phyloP scores from a whole-genome alignment of 2,888 invertebrate species.

The Heteromyza rotundicornis region DNA sequence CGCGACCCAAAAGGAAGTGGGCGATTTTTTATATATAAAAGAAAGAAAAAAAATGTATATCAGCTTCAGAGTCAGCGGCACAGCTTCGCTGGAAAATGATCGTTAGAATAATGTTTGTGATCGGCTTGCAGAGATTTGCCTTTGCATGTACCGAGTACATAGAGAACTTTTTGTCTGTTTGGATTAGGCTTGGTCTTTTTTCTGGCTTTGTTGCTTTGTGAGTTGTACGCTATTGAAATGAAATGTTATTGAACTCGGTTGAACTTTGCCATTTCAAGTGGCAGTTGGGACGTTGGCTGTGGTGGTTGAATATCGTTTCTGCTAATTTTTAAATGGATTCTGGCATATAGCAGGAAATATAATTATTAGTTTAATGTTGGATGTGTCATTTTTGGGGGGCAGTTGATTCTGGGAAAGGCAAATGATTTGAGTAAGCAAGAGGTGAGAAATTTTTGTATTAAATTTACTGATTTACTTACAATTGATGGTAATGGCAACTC shows the following conservation, averaged over 20 bases:
- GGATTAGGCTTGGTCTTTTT: slow-evolving; percentile 27
- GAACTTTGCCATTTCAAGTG: slow-evolving; percentile 49
- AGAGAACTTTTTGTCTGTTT: slow-evolving; percentile 10
- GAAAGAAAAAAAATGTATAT: too few species aligned
- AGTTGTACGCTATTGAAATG: slow-evolving; percentile 22
- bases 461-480: too few species aligned
- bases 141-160: background rate
- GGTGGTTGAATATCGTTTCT: too few species aligned
- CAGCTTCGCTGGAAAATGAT: slow-evolving; percentile 38
- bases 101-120: slow-evolving; percentile 41
- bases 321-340: too few species aligned
- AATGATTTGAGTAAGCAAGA: too few species aligned
- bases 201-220: slow-evolving; percentile 30
- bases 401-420: too few species aligned
- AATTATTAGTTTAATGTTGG: too few species aligned
- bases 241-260: slow-evolving; percentile 54
- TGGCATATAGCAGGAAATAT: too few species aligned
- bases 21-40: slow-evolving; percentile 29
- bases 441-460: too few species aligned
- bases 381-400: too few species aligned
- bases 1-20: slow-evolving; percentile 36
- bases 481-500: too few species aligned
- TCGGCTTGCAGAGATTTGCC: slow-evolving; percentile 37
- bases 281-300: background rate
- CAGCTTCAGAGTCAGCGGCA: background rate